Conservation (phyloP, 2,797 vertebrate genomes). For the Melanogrammus aeglefinus region DNA sequence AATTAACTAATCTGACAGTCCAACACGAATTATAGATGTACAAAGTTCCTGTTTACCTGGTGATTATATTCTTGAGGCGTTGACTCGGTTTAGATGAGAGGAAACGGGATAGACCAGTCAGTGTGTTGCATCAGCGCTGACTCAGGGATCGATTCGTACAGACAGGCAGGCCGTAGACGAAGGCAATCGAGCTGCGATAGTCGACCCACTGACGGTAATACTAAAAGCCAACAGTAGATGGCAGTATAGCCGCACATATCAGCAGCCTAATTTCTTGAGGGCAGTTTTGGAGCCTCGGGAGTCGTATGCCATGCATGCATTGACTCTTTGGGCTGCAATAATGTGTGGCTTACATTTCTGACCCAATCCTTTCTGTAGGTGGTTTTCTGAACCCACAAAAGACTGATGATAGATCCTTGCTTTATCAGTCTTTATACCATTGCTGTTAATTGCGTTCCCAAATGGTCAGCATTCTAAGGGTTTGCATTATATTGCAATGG, state of each 20-base stretch:
- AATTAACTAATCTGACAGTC: fast-evolving
- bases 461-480: too few species aligned
- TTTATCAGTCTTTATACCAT: too few species aligned
- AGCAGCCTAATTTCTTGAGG: too few species aligned
- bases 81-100: neutral
- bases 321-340: too few species aligned
- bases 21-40: fast-evolving
- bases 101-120: constrained; percentile 28
- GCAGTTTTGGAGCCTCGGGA: too few species aligned
- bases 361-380: too few species aligned
- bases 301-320: too few species aligned
- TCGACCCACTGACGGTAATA: neutral
- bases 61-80: neutral
- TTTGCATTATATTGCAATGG: too few species aligned
- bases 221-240: neutral
- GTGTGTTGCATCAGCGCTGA: constrained; percentile 56
- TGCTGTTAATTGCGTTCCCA: too few species aligned
- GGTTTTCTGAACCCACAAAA: too few species aligned
- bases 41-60: constrained; percentile 30
- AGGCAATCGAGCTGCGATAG: constrained; percentile 48
- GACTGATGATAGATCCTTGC: too few species aligned
- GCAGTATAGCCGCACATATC: neutral
- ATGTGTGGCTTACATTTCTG: too few species aligned
- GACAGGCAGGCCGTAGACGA: constrained; percentile 11
- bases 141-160: constrained; percentile 46